These are phyloP conservation scores for Ptychadena robeensis DNA, from an alignment of 2,797 vertebrate species.

Conservation along the genomic window DNA sequence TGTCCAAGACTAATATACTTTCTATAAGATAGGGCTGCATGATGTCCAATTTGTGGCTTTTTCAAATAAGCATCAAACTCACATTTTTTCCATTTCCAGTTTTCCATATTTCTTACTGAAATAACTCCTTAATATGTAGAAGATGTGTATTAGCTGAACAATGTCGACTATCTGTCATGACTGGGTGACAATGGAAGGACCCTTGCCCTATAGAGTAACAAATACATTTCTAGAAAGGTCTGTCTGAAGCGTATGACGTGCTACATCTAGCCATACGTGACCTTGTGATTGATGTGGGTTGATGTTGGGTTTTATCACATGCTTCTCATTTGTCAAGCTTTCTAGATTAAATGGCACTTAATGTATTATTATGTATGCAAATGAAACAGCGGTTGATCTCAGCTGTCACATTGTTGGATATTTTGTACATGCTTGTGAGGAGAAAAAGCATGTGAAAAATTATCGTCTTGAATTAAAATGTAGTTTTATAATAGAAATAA, in stretches of 20 bases:
- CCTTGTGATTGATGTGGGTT: constrained; percentile 42
- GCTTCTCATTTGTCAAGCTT: constrained; percentile 53
- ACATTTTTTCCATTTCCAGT: constrained; percentile 19
- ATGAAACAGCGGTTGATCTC: constrained; percentile 31
- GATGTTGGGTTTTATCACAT: constrained; percentile 31
- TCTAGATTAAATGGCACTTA: constrained; percentile 37
- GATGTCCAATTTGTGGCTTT: not conserved
- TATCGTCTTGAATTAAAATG: constrained; percentile 9
- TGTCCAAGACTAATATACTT: no score
- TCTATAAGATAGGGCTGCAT: not conserved
- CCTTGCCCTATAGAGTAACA: constrained; percentile 31
- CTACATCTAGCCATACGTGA: constrained; percentile 26
- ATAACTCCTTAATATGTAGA: constrained; percentile 50
- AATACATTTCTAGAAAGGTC: constrained; percentile 40
- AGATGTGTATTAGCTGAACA: constrained; percentile 18
- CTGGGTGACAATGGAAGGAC: constrained; percentile 30
- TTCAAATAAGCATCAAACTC: constrained; percentile 24
- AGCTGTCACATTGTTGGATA: constrained; percentile 40
- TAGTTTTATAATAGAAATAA: not conserved
- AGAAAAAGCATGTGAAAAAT: constrained; percentile 25
- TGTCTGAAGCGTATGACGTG: not conserved
- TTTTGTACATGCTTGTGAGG: constrained; percentile 30
- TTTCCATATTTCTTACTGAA: constrained; percentile 4
- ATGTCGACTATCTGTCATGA: constrained; percentile 38
- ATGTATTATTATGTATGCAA: constrained; percentile 56